Base-by-base conservation (phyloP, 2,888 invertebrate genomes). In the Apotomis turbidana region DNA sequence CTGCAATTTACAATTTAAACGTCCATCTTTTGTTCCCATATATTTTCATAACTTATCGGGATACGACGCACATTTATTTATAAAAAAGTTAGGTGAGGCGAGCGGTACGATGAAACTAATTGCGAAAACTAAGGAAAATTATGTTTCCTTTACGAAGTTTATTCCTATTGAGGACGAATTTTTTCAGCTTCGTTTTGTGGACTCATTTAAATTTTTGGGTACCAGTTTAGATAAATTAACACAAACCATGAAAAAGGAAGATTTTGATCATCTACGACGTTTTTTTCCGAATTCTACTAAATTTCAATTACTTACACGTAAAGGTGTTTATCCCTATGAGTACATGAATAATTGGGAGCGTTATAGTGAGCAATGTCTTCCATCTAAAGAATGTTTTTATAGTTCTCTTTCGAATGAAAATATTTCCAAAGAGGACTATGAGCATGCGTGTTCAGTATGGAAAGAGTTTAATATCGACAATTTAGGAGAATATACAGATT, bases 91-190 rank as follows among this genome's bases (percentile, higher is more conserved):
- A 46, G 13, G 60, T 13, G 46, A 60, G n/a, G 46, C 46, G 13
- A 6, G 46, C 3, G 51, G 62, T 36, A 36, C 62, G 5, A n/a
- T 62, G 15, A 51, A 62, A 62, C 10, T 62, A 51, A 62, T 62
- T 51, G 36, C 62, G 36, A 62, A 62, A 62, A 51, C 51, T 27
- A 62, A 62, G 51, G 62, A 62, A 62, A 62, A 62, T 36, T 62
- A 62, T 36, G n/a, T 62, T 51, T 62, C 62, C 15, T 51, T 62
- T 8, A 62, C 62, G 5, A 62, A 62, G 12, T 62, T 62, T 62
- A 36, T 62, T 27, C 36, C 51, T 10, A 51, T 62, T 51, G 49
- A 51, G 3, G 46, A 36, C 27, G 51, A 62, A 6, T 62, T 36
- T 36, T 51, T 62, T 51, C 60, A 46, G 46, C 15, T 60, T 15